These are phyloP conservation scores for Macrotus californicus DNA, from an alignment of 2,113 vertebrate species.

Conservation along the genomic window DNA sequence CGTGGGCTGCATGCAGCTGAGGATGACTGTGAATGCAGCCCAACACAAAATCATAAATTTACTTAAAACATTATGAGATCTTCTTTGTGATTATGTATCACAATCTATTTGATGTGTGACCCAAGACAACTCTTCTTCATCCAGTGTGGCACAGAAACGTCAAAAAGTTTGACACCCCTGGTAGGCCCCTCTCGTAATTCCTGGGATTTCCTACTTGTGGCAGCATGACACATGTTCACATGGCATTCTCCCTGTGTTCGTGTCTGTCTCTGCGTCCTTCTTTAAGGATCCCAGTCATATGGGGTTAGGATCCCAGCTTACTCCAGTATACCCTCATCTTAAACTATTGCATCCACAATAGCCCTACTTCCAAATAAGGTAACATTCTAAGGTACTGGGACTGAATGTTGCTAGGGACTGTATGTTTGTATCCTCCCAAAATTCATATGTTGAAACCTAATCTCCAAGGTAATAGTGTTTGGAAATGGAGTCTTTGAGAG, in stretches of 20 bases:
- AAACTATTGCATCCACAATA: neutral
- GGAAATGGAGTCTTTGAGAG: neutral
- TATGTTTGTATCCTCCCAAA: neutral
- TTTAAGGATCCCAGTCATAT: neutral
- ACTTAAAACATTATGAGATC: too few relatives aligned
- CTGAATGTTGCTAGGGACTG: neutral
- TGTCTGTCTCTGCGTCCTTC: neutral
- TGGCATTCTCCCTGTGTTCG: rapidly evolving
- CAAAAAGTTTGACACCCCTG: too few relatives aligned
- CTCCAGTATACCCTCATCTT: neutral
- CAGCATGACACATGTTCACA: neutral
- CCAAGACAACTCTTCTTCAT: too few relatives aligned
- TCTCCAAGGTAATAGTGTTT: neutral
- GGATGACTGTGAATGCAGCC: too few relatives aligned
- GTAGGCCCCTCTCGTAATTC: neutral
- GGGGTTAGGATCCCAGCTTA: too few relatives aligned
- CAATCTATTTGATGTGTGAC: too few relatives aligned
- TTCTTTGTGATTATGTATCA: too few relatives aligned
- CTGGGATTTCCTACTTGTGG: neutral
- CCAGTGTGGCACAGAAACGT: too few relatives aligned
- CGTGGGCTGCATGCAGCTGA: too few relatives aligned
- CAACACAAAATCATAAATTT: too few relatives aligned
- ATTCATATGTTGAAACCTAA: neutral
- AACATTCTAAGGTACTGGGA: neutral
- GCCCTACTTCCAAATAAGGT: neutral